Evolutionary conservation across 2,797 vertebrate genomes (phyloP).

Genomic region (Thripadectes ignobilis): DNA sequence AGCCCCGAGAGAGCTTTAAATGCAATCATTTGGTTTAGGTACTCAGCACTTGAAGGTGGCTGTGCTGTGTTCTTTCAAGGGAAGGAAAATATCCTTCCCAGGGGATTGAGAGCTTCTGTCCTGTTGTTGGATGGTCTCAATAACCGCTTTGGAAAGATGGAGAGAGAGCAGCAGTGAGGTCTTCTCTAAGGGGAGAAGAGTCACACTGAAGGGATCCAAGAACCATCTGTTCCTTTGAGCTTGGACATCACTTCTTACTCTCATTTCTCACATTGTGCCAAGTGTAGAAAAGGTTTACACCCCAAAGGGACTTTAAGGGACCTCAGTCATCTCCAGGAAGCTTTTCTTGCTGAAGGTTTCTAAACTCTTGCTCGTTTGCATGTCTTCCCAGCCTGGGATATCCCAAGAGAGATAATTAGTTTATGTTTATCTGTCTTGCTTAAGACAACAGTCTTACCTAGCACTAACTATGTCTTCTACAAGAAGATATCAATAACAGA

Average conservation of each 20-base stretch:
- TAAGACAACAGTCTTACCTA: not conserved
- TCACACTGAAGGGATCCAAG: not conserved
- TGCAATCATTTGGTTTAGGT: not conserved
- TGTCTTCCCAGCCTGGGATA: not conserved
- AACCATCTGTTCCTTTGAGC: not conserved
- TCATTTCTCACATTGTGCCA: not conserved
- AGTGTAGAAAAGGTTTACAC: not conserved
- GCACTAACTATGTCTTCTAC: not conserved
- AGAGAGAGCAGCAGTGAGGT: not conserved
- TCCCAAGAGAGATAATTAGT: not conserved
- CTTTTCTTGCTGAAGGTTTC: not conserved
- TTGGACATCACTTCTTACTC: not conserved
- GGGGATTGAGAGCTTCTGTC: not conserved
- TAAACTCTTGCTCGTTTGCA: not conserved
- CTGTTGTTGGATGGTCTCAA: not conserved
- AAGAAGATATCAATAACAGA: not conserved
- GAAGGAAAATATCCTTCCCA: not conserved
- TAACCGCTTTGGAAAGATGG: not conserved
- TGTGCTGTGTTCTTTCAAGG: not conserved
- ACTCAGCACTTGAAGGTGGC: not conserved
- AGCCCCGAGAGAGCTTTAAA: not conserved
- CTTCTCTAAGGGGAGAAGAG: not conserved
- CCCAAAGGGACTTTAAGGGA: not conserved
- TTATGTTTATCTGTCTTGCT: not conserved
- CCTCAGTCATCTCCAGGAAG: not conserved